Conservation (phyloP, 2,888 invertebrate genomes). For the Helicoverpa assulta region DNA sequence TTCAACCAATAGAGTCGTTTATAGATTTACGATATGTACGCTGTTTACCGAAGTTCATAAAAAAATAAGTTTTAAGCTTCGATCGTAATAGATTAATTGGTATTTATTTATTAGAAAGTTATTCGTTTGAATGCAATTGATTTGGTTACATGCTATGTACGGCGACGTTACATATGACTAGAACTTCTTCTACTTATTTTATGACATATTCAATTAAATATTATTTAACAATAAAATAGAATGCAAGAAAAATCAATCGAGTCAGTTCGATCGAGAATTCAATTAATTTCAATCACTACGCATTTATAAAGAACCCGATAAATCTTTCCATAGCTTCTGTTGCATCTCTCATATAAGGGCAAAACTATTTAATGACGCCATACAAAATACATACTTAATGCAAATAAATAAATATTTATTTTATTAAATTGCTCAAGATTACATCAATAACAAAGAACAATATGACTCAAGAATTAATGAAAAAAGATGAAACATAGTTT, state of each 20-base stretch:
- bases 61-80: conserved; percentile 28
- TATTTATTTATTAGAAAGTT: conserved; percentile 43
- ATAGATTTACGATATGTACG: conserved; percentile 11
- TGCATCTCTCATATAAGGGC: conserved; percentile 21
- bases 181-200: no score
- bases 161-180: no score
- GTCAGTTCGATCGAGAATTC: no score
- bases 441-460: conserved; percentile 18
- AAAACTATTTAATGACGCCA: conserved; percentile 21
- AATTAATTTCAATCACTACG: no score
- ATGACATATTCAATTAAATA: no score
- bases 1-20: conserved; percentile 11
- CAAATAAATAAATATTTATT: conserved; percentile 27
- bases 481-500: conserved; percentile 9
- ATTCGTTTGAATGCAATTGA: neutral
- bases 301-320: conserved; percentile 18
- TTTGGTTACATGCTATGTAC: no score
- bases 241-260: no score
- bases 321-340: conserved; percentile 29
- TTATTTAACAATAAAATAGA: no score
- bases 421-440: neutral
- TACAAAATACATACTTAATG: neutral
- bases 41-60: conserved; percentile 17
- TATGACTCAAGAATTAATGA: conserved; percentile 12
- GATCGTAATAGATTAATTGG: conserved; percentile 43